Percentiles rank a stretch among this genome's conserved stretches.
phyloP scores from a whole-genome alignment of 2,797 vertebrate species.

The Coreius guichenoti region DNA sequence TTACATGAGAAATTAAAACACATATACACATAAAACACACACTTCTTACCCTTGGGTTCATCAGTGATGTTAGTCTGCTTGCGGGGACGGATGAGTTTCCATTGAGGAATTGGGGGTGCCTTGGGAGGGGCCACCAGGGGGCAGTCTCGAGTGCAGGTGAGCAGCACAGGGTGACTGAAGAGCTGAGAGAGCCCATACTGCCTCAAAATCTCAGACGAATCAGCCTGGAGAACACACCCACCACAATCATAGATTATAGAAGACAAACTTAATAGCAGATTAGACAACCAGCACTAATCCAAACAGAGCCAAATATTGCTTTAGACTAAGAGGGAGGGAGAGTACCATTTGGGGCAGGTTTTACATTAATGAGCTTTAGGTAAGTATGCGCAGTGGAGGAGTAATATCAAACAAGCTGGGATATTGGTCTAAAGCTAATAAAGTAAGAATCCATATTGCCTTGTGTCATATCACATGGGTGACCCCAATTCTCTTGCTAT shows the following conservation, averaged over 20 bases:
- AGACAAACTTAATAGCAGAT: constrained; percentile 48
- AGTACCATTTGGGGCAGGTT: constrained; percentile 29
- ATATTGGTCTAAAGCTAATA: not conserved
- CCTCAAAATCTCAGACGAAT: constrained; percentile 85
- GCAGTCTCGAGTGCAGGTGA: constrained; percentile 87
- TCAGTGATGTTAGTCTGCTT: constrained; percentile 79
- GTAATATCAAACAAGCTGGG: not conserved
- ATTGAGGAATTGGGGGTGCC: constrained; percentile 75
- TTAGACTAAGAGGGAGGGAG: constrained; percentile 12
- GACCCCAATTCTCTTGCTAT: not conserved
- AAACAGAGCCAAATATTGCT: constrained; percentile 64
- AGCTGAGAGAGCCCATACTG: constrained; percentile 85
- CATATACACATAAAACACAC: not conserved
- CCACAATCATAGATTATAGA: constrained; percentile 37
- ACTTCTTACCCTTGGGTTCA: constrained; percentile 84
- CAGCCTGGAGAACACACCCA: constrained; percentile 74
- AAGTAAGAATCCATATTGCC: not conserved
- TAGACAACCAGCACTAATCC: constrained; percentile 54
- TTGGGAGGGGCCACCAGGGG: constrained; percentile 77
- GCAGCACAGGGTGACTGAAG: constrained; percentile 84
- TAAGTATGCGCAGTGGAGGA: not conserved
- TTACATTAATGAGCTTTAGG: constrained; percentile 49
- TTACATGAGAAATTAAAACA: not conserved
- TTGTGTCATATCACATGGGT: not conserved
- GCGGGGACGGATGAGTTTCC: constrained; percentile 88